phyloP scores from a whole-genome alignment of 2,113 vertebrate species.

The Silurus meridionalis region DNA sequence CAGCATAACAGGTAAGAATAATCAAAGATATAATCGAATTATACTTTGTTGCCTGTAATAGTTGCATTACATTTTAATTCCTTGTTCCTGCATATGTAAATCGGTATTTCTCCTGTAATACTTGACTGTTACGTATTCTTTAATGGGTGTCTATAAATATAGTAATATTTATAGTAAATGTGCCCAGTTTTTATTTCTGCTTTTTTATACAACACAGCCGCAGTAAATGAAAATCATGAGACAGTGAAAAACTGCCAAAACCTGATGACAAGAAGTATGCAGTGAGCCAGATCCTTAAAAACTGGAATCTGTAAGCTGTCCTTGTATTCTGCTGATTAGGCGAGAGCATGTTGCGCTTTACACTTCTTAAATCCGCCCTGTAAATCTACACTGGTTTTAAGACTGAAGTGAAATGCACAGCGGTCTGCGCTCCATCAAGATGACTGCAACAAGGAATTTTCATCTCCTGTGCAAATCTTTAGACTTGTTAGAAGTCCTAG shows the following conservation, averaged over 20 bases:
- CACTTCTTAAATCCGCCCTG: neutral
- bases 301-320: neutral
- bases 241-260: neutral
- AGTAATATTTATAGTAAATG: neutral
- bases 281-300: neutral
- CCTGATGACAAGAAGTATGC: no score
- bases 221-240: neutral
- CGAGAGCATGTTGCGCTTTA: constrained; percentile 7
- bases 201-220: neutral
- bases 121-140: neutral
- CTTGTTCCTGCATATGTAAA: neutral
- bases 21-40: neutral
- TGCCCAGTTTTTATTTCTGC: neutral
- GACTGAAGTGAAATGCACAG: constrained; percentile 5
- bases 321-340: neutral
- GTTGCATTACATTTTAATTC: neutral
- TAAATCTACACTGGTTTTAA: neutral
- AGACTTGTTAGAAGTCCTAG: constrained; percentile 1
- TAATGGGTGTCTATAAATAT: neutral
- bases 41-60: neutral
- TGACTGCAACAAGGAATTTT: constrained; percentile 60
- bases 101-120: neutral
- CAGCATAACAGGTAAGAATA: constrained; percentile 13
- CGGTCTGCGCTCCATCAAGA: constrained; percentile 19
- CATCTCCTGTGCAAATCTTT: constrained; percentile 48